phyloP scores from a whole-genome alignment of 2,888 invertebrate species.

The Geotrupes spiniger region DNA sequence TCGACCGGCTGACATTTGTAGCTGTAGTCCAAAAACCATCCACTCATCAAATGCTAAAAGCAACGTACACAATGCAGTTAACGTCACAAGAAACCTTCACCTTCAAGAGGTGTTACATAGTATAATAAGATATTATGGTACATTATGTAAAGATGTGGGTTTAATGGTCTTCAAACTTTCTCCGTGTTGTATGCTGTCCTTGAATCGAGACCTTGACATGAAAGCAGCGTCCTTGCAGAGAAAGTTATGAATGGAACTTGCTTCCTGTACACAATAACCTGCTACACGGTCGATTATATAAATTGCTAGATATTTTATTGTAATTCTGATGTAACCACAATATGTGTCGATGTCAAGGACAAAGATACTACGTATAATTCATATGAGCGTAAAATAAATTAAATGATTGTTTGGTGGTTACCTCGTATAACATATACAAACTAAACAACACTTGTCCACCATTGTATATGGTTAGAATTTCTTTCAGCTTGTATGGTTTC shows the following conservation, averaged over 20 bases:
- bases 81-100: neutral
- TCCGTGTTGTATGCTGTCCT: conserved; percentile 13
- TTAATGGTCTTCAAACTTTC: conserved; percentile 8
- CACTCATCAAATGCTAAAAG: conserved; percentile 82
- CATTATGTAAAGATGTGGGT: no score
- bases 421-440: conserved; percentile 88
- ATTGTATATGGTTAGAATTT: conserved; percentile 80
- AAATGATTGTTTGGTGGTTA: no score
- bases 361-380: neutral
- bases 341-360: conserved; percentile 3
- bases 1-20: conserved; percentile 92
- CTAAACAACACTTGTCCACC: conserved; percentile 87
- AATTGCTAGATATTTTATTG: no score
- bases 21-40: conserved; percentile 91
- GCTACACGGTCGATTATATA: neutral
- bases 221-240: conserved; percentile 38
- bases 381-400: no score
- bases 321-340: neutral
- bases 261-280: conserved; percentile 4
- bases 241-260: conserved; percentile 33
- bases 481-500: conserved; percentile 80
- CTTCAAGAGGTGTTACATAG: no score
- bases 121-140: no score
- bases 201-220: conserved; percentile 30
- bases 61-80: conserved; percentile 15